A percentile compares a stretch with the other conserved stretches of the same genome.
These are phyloP conservation scores for Phrynocephalus forsythii DNA, from an alignment of 2,797 vertebrate species.

Conservation along the genomic window DNA sequence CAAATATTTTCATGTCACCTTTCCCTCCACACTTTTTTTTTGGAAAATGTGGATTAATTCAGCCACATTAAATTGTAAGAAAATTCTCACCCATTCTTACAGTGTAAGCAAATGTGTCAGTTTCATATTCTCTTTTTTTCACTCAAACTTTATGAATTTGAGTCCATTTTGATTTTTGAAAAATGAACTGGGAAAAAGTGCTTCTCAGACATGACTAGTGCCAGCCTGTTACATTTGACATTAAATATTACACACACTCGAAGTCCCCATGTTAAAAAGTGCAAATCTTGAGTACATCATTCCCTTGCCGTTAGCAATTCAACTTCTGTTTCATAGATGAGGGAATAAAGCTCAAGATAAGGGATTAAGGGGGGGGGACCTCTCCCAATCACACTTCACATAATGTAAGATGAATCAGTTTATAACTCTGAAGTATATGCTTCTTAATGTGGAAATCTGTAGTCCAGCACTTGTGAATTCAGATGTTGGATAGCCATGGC, in stretches of 20 bases:
- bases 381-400: neutral
- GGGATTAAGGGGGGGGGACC: neutral
- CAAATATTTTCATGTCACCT: too few relatives aligned
- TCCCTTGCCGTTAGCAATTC: neutral
- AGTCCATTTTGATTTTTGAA: too few relatives aligned
- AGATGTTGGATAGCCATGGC: neutral
- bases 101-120: too few relatives aligned
- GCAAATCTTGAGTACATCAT: neutral
- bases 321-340: neutral
- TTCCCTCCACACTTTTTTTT: too few relatives aligned
- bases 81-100: too few relatives aligned
- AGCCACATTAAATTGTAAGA: too few relatives aligned
- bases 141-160: too few relatives aligned
- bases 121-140: too few relatives aligned
- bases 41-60: too few relatives aligned
- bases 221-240: too few relatives aligned
- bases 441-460: neutral
- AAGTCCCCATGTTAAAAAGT: neutral
- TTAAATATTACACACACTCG: neutral
- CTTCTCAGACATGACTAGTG: too few relatives aligned
- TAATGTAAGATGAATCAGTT: neutral
- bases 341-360: neutral
- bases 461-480: neutral
- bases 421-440: neutral
- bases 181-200: too few relatives aligned